Percentiles rank a stretch among this genome's conserved stretches.
These are phyloP conservation scores for Hydropsyche tenuis DNA, from an alignment of 1,140 invertebrate species.

Conservation along the genomic window DNA sequence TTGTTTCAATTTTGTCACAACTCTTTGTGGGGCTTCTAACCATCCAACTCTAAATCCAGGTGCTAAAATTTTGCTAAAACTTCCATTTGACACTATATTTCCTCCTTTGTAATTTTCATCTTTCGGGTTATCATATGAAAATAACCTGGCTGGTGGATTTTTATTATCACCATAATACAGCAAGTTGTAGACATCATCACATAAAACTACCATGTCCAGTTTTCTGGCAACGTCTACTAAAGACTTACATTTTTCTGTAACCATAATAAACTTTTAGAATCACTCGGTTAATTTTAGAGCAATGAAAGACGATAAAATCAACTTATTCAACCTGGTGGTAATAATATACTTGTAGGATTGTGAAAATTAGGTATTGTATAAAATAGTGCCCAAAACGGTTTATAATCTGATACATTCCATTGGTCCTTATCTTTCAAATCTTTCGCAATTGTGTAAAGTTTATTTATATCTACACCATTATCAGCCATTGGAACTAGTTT, in stretches of 20 bases:
- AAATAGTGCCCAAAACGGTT: conserved; percentile 68
- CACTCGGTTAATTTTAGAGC: neutral
- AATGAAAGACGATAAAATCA: conserved; percentile 15
- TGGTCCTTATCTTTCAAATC: neutral
- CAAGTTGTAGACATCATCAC: conserved; percentile 75
- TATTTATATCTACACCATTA: conserved; percentile 64
- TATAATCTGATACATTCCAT: conserved; percentile 51
- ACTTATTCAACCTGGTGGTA: conserved; percentile 62
- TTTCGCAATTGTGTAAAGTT: conserved; percentile 37
- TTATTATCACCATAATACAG: conserved; percentile 62
- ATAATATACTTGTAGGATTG: conserved; percentile 69
- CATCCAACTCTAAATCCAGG: conserved; percentile 72
- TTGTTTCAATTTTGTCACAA: conserved; percentile 57
- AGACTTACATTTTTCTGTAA: conserved; percentile 58
- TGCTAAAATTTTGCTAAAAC: conserved; percentile 72
- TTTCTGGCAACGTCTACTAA: conserved; percentile 65
- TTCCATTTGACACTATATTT: conserved; percentile 70
- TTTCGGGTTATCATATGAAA: conserved; percentile 62
- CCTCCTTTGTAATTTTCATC: conserved; percentile 59
- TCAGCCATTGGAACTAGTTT: conserved; percentile 65
- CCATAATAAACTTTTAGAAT: conserved; percentile 28
- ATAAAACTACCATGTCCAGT: conserved; percentile 65
- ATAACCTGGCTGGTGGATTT: conserved; percentile 62
- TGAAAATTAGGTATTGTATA: conserved; percentile 72
- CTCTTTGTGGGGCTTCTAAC: conserved; percentile 65